Conservation (phyloP, 2,888 invertebrate species). For the Microctonus hyperodae region DNA sequence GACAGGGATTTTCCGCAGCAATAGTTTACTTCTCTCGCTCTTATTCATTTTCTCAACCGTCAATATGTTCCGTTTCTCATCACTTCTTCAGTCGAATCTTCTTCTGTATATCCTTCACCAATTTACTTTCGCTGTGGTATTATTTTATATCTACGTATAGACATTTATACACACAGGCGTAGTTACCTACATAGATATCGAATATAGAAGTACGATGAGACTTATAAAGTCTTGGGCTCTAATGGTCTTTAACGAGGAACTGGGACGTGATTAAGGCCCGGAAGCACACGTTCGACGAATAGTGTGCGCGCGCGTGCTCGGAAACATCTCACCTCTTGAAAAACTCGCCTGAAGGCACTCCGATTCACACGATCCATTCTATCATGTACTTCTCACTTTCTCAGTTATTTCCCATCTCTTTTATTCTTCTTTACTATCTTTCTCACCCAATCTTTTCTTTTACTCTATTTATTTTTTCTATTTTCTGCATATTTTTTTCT, state of each 20-base stretch:
- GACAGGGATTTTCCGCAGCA: constrained; percentile 7
- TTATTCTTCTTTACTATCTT: too few species aligned
- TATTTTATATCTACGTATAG: neutral
- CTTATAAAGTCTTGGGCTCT: constrained; percentile 13
- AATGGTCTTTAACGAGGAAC: constrained; percentile 30
- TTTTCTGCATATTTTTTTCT: neutral
- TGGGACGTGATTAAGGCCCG: constrained; percentile 31
- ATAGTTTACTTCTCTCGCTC: too few species aligned
- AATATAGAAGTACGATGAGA: neutral
- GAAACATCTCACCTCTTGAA: constrained; percentile 20
- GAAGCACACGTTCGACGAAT: constrained; percentile 26
- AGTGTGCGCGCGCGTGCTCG: constrained; percentile 14
- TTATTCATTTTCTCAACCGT: neutral
- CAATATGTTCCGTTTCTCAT: constrained; percentile 1
- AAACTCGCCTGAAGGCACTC: constrained; percentile 8
- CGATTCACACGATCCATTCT: constrained; percentile 24
- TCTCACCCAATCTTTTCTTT: neutral
- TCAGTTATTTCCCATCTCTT: too few species aligned
- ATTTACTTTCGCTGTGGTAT: neutral
- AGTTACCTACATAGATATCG: too few species aligned
- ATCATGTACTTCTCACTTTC: constrained; percentile 14
- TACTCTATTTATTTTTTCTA: neutral
- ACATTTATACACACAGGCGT: too few species aligned
- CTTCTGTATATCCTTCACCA: constrained; percentile 1
- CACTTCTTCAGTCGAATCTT: constrained; percentile 6